phyloP scores from a whole-genome alignment of 2,113 vertebrate genomes.

The Amphilophus citrinellus region DNA sequence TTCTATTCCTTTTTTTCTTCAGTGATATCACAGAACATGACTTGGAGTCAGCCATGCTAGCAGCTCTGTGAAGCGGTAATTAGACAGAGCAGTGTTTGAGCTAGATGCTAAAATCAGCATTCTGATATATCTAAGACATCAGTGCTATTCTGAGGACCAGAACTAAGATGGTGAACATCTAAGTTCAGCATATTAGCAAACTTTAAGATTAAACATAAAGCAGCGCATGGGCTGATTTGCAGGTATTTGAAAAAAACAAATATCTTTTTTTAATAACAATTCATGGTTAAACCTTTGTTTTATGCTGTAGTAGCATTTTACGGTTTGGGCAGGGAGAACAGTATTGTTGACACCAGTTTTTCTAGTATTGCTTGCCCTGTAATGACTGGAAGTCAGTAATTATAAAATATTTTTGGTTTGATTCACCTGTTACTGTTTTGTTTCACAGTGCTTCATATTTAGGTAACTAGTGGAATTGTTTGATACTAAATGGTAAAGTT shows the following conservation, averaged over 20 bases:
- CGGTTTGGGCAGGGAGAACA: too few species aligned
- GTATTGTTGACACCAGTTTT: background rate
- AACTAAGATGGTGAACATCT: background rate
- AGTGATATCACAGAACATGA: background rate
- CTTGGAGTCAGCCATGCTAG: background rate
- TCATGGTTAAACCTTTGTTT: background rate
- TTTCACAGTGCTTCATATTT: background rate
- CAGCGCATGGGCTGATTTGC: background rate
- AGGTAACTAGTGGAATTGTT: background rate
- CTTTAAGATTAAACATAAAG: background rate
- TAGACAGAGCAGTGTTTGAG: background rate
- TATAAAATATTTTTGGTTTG: background rate
- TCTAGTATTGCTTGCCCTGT: background rate
- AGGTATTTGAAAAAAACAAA: rapidly evolving
- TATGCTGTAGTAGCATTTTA: background rate
- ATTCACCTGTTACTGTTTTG: background rate
- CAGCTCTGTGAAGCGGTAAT: background rate
- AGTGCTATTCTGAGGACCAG: background rate
- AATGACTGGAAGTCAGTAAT: background rate
- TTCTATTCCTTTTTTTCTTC: rapidly evolving
- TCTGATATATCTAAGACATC: too few species aligned
- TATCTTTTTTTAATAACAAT: rapidly evolving
- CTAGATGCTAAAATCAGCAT: background rate
- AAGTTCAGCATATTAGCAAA: background rate
- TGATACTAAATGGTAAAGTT: background rate